Evolutionary conservation across 2,888 invertebrate species (phyloP).

Genomic region (Pycnomerus fuliginosus): DNA sequence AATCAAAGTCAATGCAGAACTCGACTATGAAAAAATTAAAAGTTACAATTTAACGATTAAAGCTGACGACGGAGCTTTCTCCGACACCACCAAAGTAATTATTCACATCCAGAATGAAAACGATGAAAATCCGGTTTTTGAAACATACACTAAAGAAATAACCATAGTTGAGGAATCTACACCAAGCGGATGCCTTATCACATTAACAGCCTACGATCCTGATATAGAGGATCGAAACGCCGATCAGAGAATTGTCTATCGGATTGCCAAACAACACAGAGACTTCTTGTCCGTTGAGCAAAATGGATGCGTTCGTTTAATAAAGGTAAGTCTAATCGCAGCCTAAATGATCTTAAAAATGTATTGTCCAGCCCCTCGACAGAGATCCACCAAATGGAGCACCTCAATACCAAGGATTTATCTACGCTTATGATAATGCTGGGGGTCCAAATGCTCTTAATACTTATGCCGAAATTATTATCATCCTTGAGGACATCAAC

Average conservation of each 20-base stretch:
- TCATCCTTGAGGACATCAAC: constrained; percentile 79
- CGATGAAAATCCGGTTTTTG: constrained; percentile 87
- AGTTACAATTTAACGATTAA: constrained; percentile 80
- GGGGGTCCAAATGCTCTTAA: constrained; percentile 65
- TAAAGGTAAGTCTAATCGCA: too few relatives aligned
- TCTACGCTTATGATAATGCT: constrained; percentile 76
- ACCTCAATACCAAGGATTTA: constrained; percentile 73
- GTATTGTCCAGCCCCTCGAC: constrained; percentile 78
- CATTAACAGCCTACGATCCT: constrained; percentile 79
- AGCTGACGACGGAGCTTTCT: constrained; percentile 81
- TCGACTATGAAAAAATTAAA: constrained; percentile 85
- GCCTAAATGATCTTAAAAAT: too few relatives aligned
- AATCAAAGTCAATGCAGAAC: constrained; percentile 72
- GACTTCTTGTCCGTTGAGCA: constrained; percentile 69
- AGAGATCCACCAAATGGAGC: constrained; percentile 87
- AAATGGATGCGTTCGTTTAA: constrained; percentile 72
- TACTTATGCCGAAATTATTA: constrained; percentile 66
- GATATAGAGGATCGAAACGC: constrained; percentile 76
- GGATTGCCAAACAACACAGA: constrained; percentile 69
- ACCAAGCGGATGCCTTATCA: constrained; percentile 68
- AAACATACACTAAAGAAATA: constrained; percentile 66
- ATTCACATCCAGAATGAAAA: constrained; percentile 89
- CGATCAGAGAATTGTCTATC: constrained; percentile 77
- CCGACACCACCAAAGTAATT: constrained; percentile 79
- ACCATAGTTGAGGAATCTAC: constrained; percentile 75